Evolutionary conservation across 2,888 invertebrate genomes (phyloP), one percentile per base, ranked within the genome.

Genomic region (Andrena camellia): DNA sequence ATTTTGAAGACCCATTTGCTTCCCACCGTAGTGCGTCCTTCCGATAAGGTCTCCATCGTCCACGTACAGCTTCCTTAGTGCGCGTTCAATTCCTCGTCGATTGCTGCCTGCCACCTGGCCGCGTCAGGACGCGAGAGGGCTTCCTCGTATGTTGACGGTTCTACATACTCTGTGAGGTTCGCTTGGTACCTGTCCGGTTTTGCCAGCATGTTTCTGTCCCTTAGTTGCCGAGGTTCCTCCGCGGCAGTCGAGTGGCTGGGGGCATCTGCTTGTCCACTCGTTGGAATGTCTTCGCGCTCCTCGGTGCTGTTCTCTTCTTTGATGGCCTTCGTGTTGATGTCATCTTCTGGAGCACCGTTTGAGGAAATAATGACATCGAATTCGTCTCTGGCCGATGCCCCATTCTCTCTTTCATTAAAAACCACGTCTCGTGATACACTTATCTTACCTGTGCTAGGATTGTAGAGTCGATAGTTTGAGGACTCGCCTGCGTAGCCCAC

Each of bases 1-100:
- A 42, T 70, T 31, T 84, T 83, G 48, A 79, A 88, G 10, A 86
- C 81, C 87, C 90, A 90, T 33, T 67, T 62, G 66, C 74, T 85
- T n/a, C n/a, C n/a, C n/a, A n/a, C n/a, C n/a, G n/a, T 72, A 2
- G 79, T 77, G 31, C 84, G 80, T 42, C 64, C 48, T 31, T 69
- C 31, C 4, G 62, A n/a, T 29, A 35, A 31, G 17, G 62, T 8
- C 17, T 13, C 29, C 57, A 70, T 6, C 26, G 23, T 31, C 70
- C 70, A 70, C 13, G 70, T 70, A 23, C 35, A 4, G 4, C 59
- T 31, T 20, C 26, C 42, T 2, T 26, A 17, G 7, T 33, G 59
- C 2, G 70, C 57, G 7, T 57, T n/a, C 29, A 70, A 23, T 60
- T 70, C 70, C 6, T 59, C 42, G 17, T 70, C 59, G 23, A 70